Evolutionary conservation across 2,113 vertebrate genomes (phyloP), one percentile per base, ranked within the genome.

Genomic region (Calonectris borealis): DNA sequence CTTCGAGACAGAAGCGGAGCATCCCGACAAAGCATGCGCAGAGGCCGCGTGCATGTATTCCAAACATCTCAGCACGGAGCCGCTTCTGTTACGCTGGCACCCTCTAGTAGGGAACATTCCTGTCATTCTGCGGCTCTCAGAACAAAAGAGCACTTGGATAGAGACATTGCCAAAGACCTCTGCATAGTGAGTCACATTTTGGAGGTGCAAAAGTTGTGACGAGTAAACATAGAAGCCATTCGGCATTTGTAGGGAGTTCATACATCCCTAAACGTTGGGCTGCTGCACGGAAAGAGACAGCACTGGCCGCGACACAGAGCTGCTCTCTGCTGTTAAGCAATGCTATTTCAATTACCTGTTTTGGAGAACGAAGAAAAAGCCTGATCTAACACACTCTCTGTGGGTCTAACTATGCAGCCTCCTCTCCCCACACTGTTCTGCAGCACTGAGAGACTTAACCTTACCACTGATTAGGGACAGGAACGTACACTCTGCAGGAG

Each of bases 81-180:
- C 0, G 5, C 61, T 92, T 89, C 88, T 96, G 66, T 77, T 90
- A 60, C 1, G 27, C 42, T 95, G 92, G 85, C 91, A 94, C 31
- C 34, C 86, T 92, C 78, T 38, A 85, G 76, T 1, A 88, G 78
- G 86, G 84, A 94, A 96, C 96, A 94, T 96, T 96, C 94, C 86
- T 90, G 93, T 64, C 93, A 71, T 94, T 96, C 92, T 96, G 91
- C 12, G 7, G 78, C 94, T 87, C 96, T 84, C 34, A 4, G 83
- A 96, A 91, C 78, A 94, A 94, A 95, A 94, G 22, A 95, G 80
- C 70, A 48, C 61, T 92, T 76, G 84, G 83, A 86, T 29, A 72
- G 51, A 88, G 71, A 71, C n/a, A 20, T 9, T 93, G 89, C 85
- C 80, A 93, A 66, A 89, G 93, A 57, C 88, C 90, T 97, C 90